These are phyloP conservation scores for Sylvia atricapilla DNA, from an alignment of 2,113 vertebrate genomes.

Conservation along the genomic window DNA sequence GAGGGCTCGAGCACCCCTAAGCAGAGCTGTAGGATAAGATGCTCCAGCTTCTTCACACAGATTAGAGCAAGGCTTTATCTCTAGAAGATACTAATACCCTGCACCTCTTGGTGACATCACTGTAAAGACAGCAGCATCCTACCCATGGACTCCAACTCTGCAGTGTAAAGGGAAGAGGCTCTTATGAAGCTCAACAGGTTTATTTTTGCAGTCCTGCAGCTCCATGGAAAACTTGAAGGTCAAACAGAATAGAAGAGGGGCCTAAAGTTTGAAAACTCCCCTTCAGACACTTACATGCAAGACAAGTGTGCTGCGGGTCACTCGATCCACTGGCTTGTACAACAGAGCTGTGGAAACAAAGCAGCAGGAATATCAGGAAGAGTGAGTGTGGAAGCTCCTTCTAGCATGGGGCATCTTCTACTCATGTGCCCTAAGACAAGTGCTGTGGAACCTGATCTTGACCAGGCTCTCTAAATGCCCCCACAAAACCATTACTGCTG, in stretches of 20 bases:
- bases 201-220: background rate
- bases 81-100: background rate
- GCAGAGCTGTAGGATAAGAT: background rate
- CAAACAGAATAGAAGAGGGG: background rate
- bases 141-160: background rate
- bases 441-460: background rate
- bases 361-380: background rate
- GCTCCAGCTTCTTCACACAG: background rate
- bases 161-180: background rate
- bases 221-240: background rate
- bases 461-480: background rate
- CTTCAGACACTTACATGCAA: slow-evolving; percentile 87
- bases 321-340: slow-evolving; percentile 96
- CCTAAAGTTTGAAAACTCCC: background rate
- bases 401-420: background rate
- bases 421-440: background rate
- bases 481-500: background rate
- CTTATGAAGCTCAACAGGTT: background rate
- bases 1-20: background rate
- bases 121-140: background rate
- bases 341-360: slow-evolving; percentile 81
- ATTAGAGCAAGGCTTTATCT: background rate
- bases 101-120: background rate
- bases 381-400: background rate
- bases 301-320: slow-evolving; percentile 95